phyloP scores from a whole-genome alignment of 2,797 vertebrate genomes.

The Cephalopachus bancanus region DNA sequence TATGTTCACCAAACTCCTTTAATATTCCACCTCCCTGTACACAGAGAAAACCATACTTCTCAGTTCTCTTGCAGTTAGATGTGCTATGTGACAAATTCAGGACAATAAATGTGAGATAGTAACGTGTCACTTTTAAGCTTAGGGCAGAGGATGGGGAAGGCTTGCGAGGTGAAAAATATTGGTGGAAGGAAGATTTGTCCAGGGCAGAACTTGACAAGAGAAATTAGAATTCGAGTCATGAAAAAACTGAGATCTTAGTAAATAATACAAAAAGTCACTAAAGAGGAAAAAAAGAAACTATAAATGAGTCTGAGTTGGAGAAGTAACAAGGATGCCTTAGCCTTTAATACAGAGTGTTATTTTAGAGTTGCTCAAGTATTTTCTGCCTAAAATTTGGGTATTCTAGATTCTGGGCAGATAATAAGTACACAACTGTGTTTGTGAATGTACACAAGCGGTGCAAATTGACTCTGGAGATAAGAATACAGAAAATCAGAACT shows the following conservation, averaged over 20 bases:
- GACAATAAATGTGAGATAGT: neutral
- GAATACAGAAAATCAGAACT: neutral
- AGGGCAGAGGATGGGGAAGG: rapidly evolving
- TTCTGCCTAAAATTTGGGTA: neutral
- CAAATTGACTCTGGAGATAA: neutral
- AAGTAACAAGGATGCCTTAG: neutral
- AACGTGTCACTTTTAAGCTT: neutral
- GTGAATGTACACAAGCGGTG: neutral
- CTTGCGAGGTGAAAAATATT: rapidly evolving
- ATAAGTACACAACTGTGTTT: neutral
- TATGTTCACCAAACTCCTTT: neutral
- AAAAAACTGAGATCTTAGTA: neutral
- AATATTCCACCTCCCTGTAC: neutral
- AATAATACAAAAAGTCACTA: neutral
- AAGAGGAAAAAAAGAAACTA: neutral
- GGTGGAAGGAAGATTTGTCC: neutral
- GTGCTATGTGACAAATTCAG: neutral
- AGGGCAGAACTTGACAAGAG: neutral
- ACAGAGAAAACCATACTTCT: neutral
- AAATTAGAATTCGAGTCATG: neutral
- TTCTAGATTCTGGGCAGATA: neutral
- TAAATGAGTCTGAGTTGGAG: neutral
- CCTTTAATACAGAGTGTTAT: neutral
- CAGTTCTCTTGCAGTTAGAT: neutral
- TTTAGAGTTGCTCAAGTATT: neutral